Evolutionary conservation across 1,140 invertebrate genomes (phyloP), one percentile per base, ranked within the genome.

Genomic region (Cyphomyrmex costatus): DNA sequence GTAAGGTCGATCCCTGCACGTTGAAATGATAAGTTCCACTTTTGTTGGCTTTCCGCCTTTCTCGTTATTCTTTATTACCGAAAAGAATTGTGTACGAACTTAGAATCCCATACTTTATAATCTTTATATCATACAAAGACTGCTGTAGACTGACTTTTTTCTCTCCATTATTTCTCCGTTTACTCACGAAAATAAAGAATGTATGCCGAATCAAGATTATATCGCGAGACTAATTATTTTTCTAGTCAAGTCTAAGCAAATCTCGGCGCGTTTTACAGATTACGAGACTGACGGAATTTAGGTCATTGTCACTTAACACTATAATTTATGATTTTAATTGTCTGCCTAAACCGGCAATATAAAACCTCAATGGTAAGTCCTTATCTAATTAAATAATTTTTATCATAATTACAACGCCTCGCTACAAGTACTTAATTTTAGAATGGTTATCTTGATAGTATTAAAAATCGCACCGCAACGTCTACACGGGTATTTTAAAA

Each of bases 1-100:
- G 33, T 36, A 70, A 80, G 76, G 76, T 70, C 63, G 76, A 33
- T 53, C 46, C 24, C n/a, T 53, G 73, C 73, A 78, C 58, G 33
- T 27, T 27, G 30, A 4, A 30, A 19, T 85, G 76, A 80, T 70
- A 33, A 21, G 66, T 33, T 27, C 27, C 49, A 63, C 24, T 42
- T n/a, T 85, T 60, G 49, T 33, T 24, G 33, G 51, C 21, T 71
- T n/a, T 60, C 27, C 19, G 49, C n/a, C 42, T 24, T 36, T 36
- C 49, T 16, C n/a, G 7, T 74, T 46, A 42, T 73, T 61, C 51
- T 24, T 56, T 21, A 16, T 30, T 19, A 42, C 1, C 0, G 36
- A 16, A 66, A 24, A 77, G 33, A 49, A 77, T 33, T 14, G 24
- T n/a, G 14, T 12, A 7, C 10, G 30, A 36, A 27, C n/a, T 65